Percentiles rank a stretch among this genome's conserved stretches.
Evolutionary conservation across 2,888 invertebrate species (phyloP).

Genomic region (Brachynemurus nebulosus): DNA sequence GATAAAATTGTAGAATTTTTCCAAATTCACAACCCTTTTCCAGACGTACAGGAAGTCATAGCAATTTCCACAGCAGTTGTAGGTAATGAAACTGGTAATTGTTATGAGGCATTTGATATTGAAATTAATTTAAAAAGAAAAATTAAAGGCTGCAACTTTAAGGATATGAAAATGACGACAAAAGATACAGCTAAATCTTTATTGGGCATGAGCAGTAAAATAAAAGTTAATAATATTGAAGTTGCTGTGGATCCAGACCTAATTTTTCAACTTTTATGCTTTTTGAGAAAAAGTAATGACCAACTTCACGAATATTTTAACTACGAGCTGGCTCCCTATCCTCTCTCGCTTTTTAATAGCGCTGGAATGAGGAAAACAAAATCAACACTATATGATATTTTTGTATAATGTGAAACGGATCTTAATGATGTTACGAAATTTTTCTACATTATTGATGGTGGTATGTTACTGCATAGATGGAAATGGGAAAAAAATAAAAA

Average conservation of each 20-base stretch:
- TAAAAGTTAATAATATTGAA: conserved; percentile 10
- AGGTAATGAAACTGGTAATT: conserved; percentile 9
- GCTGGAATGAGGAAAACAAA: conserved; percentile 6
- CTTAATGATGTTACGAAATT: conserved; percentile 9
- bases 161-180: conserved; percentile 9
- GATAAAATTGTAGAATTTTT: conserved; percentile 8
- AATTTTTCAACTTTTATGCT: conserved; percentile 11
- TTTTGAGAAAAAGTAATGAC: conserved; percentile 8
- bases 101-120: conserved; percentile 7
- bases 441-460: conserved; percentile 13
- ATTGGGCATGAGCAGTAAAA: conserved; percentile 12
- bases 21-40: conserved; percentile 8
- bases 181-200: conserved; percentile 11
- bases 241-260: conserved; percentile 10
- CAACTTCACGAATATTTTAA: background rate
- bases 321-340: conserved; percentile 6
- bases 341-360: background rate
- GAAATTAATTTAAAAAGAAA: too few relatives aligned
- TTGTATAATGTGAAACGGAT: conserved; percentile 8
- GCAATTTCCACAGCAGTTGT: too few relatives aligned
- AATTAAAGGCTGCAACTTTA: conserved; percentile 3
- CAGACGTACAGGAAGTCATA: conserved; percentile 8
- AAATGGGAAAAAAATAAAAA: conserved; percentile 13
- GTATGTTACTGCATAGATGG: conserved; percentile 11
- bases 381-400: conserved; percentile 14